Evolutionary conservation across 2,797 vertebrate species (phyloP).

Genomic region (Taeniopygia guttata): DNA sequence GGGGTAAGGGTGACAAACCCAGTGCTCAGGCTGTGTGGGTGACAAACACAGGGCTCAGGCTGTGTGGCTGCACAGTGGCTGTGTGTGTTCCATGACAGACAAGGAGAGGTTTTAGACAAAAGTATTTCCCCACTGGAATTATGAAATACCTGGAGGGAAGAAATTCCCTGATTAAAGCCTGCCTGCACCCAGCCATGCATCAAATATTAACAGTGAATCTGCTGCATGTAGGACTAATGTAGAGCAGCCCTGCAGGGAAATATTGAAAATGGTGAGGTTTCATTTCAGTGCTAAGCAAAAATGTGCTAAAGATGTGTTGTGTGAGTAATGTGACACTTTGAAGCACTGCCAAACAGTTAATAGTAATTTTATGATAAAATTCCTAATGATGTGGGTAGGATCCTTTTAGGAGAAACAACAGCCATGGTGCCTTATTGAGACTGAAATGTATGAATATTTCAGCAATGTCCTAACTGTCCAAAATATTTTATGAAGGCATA

Average conservation of each 20-base stretch:
- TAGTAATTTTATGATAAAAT: neutral
- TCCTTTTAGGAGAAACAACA: neutral
- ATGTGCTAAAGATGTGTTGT: neutral
- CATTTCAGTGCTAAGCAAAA: neutral
- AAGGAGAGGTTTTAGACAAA: neutral
- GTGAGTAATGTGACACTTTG: neutral
- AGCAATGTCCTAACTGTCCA: neutral
- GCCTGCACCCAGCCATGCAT: neutral
- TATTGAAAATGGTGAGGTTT: neutral
- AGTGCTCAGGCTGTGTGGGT: no score
- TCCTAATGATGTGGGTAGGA: neutral
- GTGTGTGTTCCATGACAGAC: rapidly evolving
- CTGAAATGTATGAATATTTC: neutral
- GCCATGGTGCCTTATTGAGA: rapidly evolving
- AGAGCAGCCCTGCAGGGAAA: neutral
- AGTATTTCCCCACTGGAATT: neutral
- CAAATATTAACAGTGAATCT: neutral
- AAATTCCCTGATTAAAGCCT: neutral
- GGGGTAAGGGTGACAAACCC: neutral
- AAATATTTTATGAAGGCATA: neutral
- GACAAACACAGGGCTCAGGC: no score
- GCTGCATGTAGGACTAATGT: neutral
- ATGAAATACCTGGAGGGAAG: neutral
- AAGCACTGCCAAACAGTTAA: neutral
- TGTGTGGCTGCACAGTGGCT: neutral